A percentile compares a stretch with the other conserved stretches of the same genome.
phyloP scores from a whole-genome alignment of 2,797 vertebrate genomes.

The Gouania willdenowi region DNA sequence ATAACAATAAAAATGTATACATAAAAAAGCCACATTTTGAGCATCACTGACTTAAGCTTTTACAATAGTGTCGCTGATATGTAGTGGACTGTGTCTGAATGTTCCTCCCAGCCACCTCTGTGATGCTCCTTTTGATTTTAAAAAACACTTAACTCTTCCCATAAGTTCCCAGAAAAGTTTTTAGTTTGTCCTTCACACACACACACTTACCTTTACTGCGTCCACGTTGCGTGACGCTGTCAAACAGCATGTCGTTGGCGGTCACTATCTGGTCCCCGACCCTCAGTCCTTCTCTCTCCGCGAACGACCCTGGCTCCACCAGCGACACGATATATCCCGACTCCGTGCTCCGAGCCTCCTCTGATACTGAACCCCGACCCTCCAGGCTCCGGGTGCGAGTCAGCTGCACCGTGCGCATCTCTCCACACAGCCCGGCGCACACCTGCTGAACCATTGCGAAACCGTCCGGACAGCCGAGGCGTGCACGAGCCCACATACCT shows the following conservation, averaged over 20 bases:
- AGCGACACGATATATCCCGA: constrained; percentile 93
- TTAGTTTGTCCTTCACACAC: too few relatives aligned
- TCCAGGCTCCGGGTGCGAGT: constrained; percentile 86
- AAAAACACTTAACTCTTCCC: too few relatives aligned
- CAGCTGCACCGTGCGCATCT: constrained; percentile 83
- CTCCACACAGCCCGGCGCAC: constrained; percentile 36
- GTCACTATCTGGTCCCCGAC: constrained; percentile 91
- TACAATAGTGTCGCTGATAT: too few relatives aligned
- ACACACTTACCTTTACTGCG: constrained; percentile 84
- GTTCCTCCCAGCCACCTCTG: too few relatives aligned
- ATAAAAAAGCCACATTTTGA: too few relatives aligned
- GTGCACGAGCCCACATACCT: constrained; percentile 34
- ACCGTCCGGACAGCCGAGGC: constrained; percentile 43
- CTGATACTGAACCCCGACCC: constrained; percentile 95
- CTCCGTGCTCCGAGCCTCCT: constrained; percentile 90
- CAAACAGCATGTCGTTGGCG: constrained; percentile 84
- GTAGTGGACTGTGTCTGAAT: too few relatives aligned
- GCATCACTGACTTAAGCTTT: too few relatives aligned
- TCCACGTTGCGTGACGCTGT: constrained; percentile 85
- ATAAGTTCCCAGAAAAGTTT: too few relatives aligned
- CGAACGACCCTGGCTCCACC: constrained; percentile 89
- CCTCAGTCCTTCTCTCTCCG: constrained; percentile 87
- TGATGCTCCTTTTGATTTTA: too few relatives aligned
- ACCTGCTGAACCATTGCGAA: constrained; percentile 23
- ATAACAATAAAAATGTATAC: too few relatives aligned